Evolutionary conservation across 2,888 invertebrate genomes (phyloP).

Genomic region (Agonopterix arenella): DNA sequence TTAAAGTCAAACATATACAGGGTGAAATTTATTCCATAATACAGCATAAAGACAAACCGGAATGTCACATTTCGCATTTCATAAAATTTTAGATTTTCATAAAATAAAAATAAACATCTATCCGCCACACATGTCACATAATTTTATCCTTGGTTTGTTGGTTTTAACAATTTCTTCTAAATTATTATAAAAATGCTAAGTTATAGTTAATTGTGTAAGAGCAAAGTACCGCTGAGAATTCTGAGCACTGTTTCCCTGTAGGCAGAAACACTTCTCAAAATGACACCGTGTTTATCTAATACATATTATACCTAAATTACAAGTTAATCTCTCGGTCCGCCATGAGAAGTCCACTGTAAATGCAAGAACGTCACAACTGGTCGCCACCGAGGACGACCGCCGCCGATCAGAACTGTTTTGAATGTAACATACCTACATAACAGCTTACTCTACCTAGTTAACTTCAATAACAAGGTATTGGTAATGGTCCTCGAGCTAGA

Average conservation of each 20-base stretch:
- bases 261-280: slow-evolving; percentile 58
- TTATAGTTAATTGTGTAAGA: slow-evolving; percentile 73
- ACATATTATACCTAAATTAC: slow-evolving; percentile 70
- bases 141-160: slow-evolving; percentile 55
- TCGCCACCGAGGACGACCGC: slow-evolving; percentile 39
- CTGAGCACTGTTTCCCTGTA: slow-evolving; percentile 57
- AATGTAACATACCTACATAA: slow-evolving; percentile 72
- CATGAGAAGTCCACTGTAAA: slow-evolving; percentile 66
- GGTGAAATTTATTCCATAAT: slow-evolving; percentile 72
- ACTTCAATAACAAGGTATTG: slow-evolving; percentile 71
- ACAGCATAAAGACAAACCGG: slow-evolving; percentile 77
- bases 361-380: slow-evolving; percentile 62
- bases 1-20: no score
- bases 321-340: slow-evolving; percentile 68
- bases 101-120: slow-evolving; percentile 63
- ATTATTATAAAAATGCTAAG: slow-evolving; percentile 76
- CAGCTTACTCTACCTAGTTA: slow-evolving; percentile 75
- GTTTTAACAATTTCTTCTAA: slow-evolving; percentile 70
- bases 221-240: slow-evolving; percentile 63
- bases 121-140: slow-evolving; percentile 61
- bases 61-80: slow-evolving; percentile 71
- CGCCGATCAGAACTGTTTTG: slow-evolving; percentile 47
- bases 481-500: no score
- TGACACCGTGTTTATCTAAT: slow-evolving; percentile 65
- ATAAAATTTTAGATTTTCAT: slow-evolving; percentile 59